Evolutionary conservation across 2,888 invertebrate species (phyloP), one percentile per base, ranked within the genome.

Genomic region (Napeogenes sylphis): DNA sequence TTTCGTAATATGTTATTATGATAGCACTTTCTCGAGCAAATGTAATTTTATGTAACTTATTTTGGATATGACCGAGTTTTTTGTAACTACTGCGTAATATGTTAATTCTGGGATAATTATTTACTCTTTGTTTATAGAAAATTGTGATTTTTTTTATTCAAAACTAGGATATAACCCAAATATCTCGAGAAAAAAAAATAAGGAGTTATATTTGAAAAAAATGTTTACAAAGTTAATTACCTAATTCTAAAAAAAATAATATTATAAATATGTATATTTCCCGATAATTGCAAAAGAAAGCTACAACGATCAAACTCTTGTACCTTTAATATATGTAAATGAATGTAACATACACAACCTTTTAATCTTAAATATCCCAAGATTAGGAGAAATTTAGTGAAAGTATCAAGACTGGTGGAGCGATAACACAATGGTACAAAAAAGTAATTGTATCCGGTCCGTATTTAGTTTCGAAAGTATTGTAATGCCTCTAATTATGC

Each of bases 1-100:
- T 82, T 75, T 74, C 75, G 75, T 78, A 81, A 79, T 73, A 70
- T 62, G 59, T 67, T 67, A 71, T 74, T 72, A 70, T 71, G 59
- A 77, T 75, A 68, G 77, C 78, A 82, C 84, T 83, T 83, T 83
- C 83, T 74, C 79, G 73, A 66, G 55, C 61, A 59, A 61, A 64
- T 64, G 61, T 66, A 45, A 21, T 51, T 53, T 54, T 58, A 55
- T 47, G 58, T 58, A 64, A 62, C 60, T 5, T 45, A 59, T 53
- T 57, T 54, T 57, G 33, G 54, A 46, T 57, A 45, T 58, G 60
- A 12, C 58, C 42, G 42, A 42, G 8, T 42, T 42, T 10, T 42
- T 42, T 10, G 8, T 42, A 42, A 10, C 10, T 42, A 42, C 10
- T 42, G 10, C 12, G 12, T 42, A 42, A 42, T 10, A 10, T 12